Conservation (phyloP, 2,888 invertebrate genomes). For the Unio pictorum region DNA sequence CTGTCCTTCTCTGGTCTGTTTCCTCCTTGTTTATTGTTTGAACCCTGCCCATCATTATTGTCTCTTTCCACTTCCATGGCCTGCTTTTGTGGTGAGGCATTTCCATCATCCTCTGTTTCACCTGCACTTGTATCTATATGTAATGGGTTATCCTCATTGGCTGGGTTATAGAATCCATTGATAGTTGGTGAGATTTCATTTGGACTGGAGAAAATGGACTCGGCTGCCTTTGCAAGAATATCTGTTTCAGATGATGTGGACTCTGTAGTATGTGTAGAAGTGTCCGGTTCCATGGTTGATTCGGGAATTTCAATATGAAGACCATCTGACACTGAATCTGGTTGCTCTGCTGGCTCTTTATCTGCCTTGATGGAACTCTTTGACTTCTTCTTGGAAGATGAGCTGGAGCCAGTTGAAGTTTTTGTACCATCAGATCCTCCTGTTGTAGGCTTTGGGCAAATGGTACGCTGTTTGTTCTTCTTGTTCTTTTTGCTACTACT, state of each 20-base stretch:
- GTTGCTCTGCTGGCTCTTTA: constrained; percentile 12
- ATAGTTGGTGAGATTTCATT: constrained; percentile 49
- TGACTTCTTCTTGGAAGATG: constrained; percentile 26
- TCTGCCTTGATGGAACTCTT: constrained; percentile 17
- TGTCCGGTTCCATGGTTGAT: constrained; percentile 38
- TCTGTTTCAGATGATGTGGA: constrained; percentile 39
- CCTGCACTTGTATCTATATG: constrained; percentile 63
- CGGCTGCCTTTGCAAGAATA: constrained; percentile 71
- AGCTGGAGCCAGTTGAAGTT: background rate
- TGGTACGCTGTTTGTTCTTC: constrained; percentile 42
- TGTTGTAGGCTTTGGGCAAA: constrained; percentile 51
- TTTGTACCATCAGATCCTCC: constrained; percentile 8
- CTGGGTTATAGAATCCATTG: constrained; percentile 61
- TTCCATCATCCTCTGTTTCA: constrained; percentile 48
- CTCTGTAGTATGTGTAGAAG: constrained; percentile 18
- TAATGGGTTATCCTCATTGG: constrained; percentile 63
- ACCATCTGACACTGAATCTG: constrained; percentile 32
- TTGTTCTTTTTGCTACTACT: constrained; percentile 38
- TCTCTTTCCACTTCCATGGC: constrained; percentile 8
- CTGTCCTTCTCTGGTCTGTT: no score
- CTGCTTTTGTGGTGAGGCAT: constrained; percentile 27
- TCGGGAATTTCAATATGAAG: constrained; percentile 37
- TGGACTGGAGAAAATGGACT: constrained; percentile 68
- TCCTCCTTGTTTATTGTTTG: no score
- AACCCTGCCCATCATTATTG: constrained; percentile 7